A percentile compares a stretch with the other conserved stretches of the same genome.
Conservation (phyloP, 2,113 vertebrate genomes). For the Oryzias melastigma region DNA sequence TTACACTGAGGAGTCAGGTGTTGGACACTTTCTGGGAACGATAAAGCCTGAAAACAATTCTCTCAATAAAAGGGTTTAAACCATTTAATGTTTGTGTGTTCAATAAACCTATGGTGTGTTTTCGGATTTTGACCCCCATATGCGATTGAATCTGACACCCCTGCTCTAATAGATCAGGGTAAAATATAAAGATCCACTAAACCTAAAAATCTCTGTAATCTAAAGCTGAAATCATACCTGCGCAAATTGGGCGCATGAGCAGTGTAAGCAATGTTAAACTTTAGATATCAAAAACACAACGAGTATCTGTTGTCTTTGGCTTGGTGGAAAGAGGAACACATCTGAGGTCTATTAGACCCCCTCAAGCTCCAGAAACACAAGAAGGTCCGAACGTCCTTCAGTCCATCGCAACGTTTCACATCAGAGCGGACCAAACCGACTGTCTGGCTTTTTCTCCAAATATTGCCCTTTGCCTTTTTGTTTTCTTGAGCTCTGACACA, state of each 20-base stretch:
- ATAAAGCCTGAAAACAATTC: too few relatives aligned
- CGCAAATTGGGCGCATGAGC: slow-evolving; percentile 56
- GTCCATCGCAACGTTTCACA: slow-evolving; percentile 12
- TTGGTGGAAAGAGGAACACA: slow-evolving; percentile 41
- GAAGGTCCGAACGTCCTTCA: too few relatives aligned
- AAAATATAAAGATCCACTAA: background rate
- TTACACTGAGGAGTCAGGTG: too few relatives aligned
- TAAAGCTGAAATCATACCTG: slow-evolving; percentile 34
- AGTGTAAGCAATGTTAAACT: slow-evolving; percentile 33
- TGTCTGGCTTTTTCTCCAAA: slow-evolving; percentile 21
- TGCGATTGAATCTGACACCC: too few relatives aligned
- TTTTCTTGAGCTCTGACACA: slow-evolving; percentile 45
- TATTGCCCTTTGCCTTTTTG: slow-evolving; percentile 34
- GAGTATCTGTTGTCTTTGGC: slow-evolving; percentile 37
- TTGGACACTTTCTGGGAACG: too few relatives aligned
- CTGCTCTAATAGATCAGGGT: background rate
- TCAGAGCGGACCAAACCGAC: slow-evolving; percentile 16
- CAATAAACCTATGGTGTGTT: too few relatives aligned
- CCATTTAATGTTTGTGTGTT: too few relatives aligned
- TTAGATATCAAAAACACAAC: slow-evolving; percentile 3
- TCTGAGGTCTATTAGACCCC: slow-evolving; percentile 65
- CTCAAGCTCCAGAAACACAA: slow-evolving; percentile 20
- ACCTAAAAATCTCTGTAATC: slow-evolving; percentile 15
- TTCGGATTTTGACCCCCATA: too few relatives aligned
- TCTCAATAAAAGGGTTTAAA: too few relatives aligned